Percentiles rank a stretch among this genome's conserved stretches.
These are phyloP conservation scores for Hartigia nigra DNA, from an alignment of 2,888 invertebrate species.

Conservation along the genomic window DNA sequence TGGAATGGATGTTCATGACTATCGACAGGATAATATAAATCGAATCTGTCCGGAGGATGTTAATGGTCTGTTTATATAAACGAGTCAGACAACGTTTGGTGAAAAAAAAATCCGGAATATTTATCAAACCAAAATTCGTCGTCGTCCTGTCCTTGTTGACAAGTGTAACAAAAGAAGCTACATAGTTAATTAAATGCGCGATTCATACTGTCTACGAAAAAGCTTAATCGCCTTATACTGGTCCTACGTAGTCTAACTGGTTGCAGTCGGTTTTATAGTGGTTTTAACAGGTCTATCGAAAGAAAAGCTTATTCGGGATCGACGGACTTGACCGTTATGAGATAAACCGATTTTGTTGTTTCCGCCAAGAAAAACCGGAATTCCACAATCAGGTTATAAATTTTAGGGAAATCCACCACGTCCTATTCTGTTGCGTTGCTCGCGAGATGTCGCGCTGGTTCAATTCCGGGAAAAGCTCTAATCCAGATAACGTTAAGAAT, in stretches of 20 bases:
- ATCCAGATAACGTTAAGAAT: neutral
- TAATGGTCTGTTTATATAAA: neutral
- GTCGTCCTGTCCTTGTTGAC: too few species aligned
- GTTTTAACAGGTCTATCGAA: neutral
- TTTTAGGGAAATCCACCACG: neutral
- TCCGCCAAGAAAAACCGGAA: neutral
- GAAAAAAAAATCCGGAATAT: neutral
- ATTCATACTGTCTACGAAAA: neutral
- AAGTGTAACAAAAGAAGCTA: too few species aligned
- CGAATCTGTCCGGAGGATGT: neutral
- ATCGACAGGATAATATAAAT: too few species aligned
- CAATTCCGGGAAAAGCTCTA: neutral
- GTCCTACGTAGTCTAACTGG: neutral
- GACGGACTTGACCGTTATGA: neutral
- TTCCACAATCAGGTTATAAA: neutral
- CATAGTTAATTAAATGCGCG: too few species aligned
- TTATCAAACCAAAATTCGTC: too few species aligned
- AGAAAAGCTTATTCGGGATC: neutral
- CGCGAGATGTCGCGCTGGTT: neutral
- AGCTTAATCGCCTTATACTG: neutral
- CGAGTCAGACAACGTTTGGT: neutral
- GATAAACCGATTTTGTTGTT: neutral
- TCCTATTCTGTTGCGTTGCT: neutral
- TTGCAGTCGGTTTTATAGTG: neutral
- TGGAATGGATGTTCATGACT: neutral